These are phyloP conservation scores for Cepaea nemoralis DNA, from an alignment of 1,140 invertebrate genomes.

Conservation along the genomic window DNA sequence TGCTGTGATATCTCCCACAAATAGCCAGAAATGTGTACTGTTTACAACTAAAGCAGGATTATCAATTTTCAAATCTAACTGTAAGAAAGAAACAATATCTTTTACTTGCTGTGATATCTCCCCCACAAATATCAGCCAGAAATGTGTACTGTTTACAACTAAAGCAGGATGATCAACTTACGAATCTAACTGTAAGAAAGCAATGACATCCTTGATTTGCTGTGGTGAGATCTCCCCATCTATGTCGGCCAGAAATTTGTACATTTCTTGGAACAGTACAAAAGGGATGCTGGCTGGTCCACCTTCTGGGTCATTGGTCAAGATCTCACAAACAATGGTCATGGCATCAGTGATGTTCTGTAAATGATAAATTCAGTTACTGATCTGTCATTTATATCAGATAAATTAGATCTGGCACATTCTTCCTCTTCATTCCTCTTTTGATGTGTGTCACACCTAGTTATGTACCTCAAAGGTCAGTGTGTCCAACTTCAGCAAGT, in stretches of 20 bases:
- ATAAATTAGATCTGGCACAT: too few species aligned
- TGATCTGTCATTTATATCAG: too few species aligned
- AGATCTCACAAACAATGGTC: slow-evolving; percentile 84
- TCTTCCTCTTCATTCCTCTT: too few species aligned
- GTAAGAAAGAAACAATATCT: slow-evolving; percentile 65
- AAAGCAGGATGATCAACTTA: slow-evolving; percentile 52
- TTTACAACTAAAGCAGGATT: neutral
- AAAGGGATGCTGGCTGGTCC: slow-evolving; percentile 81
- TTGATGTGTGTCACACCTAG: too few species aligned
- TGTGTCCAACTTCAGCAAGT: too few species aligned
- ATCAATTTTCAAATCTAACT: slow-evolving; percentile 70
- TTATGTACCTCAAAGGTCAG: too few species aligned
- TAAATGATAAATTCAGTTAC: neutral
- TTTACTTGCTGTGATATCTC: slow-evolving; percentile 71
- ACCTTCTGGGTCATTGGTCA: slow-evolving; percentile 86
- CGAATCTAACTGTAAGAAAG: slow-evolving; percentile 69
- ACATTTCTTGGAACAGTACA: slow-evolving; percentile 79
- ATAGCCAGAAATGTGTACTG: too few species aligned
- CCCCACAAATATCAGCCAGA: slow-evolving; percentile 59
- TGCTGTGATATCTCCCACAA: too few species aligned
- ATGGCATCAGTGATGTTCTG: slow-evolving; percentile 84
- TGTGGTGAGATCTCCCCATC: slow-evolving; percentile 75
- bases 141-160: neutral
- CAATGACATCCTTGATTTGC: slow-evolving; percentile 67
- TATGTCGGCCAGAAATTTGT: slow-evolving; percentile 79